These are phyloP conservation scores for Zaprionus bogoriensis DNA, from an alignment of 2,888 invertebrate genomes.

Conservation along the genomic window DNA sequence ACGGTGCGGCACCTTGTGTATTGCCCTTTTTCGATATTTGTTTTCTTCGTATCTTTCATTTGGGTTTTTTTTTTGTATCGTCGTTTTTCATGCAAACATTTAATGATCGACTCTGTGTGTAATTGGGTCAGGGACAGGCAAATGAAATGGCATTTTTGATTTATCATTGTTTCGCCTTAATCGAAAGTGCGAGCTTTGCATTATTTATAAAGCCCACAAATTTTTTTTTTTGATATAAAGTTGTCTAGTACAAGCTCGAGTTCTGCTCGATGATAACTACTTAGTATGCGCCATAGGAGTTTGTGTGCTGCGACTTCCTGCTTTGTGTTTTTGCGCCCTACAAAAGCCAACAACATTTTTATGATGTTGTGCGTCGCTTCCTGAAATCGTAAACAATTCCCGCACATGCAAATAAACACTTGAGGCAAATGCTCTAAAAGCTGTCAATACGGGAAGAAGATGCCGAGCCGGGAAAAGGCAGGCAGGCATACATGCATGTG, in stretches of 20 bases:
- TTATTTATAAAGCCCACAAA: neutral
- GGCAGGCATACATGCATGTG: neutral
- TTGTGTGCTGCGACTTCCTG: slow-evolving; percentile 17
- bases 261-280: no score
- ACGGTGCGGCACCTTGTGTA: neutral
- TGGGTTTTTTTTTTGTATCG: slow-evolving; percentile 4
- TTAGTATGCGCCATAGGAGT: neutral
- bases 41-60: slow-evolving; percentile 9
- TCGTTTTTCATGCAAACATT: slow-evolving; percentile 17
- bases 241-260: no score
- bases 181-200: slow-evolving; percentile 12
- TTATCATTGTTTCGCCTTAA: neutral
- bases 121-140: slow-evolving; percentile 69
- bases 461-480: neutral
- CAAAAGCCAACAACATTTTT: slow-evolving; percentile 22
- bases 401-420: slow-evolving; percentile 54
- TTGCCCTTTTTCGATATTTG: slow-evolving; percentile 34
- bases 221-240: neutral
- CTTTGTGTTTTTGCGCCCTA: slow-evolving; percentile 13
- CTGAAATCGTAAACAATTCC: slow-evolving; percentile 36
- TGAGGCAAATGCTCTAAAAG: slow-evolving; percentile 16
- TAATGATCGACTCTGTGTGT: slow-evolving; percentile 41
- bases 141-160: slow-evolving; percentile 29
- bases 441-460: slow-evolving; percentile 26
- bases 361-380: slow-evolving; percentile 40